phyloP scores from a whole-genome alignment of 2,113 vertebrate genomes.

The Perccottus glenii region DNA sequence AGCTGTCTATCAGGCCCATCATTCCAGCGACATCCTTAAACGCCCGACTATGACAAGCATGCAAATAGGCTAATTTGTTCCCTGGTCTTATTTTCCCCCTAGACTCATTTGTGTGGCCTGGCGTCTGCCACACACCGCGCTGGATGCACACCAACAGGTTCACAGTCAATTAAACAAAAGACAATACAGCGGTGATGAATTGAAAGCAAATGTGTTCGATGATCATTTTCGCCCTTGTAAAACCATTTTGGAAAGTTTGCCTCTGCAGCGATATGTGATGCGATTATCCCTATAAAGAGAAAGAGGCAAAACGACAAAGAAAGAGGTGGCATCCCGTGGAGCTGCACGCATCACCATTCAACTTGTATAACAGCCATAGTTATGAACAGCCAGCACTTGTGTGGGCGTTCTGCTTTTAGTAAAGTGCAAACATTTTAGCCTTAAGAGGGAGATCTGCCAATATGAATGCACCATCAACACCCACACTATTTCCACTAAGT shows the following conservation, averaged over 20 bases:
- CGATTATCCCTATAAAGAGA: conserved; percentile 29
- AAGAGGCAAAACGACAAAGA: conserved; percentile 7
- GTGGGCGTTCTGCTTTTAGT: conserved; percentile 80
- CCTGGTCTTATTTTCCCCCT: conserved; percentile 57
- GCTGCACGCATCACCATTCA: conserved; percentile 56
- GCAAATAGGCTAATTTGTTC: conserved; percentile 66
- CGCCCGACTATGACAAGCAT: conserved; percentile 52
- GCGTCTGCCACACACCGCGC: conserved; percentile 59
- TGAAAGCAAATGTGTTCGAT: conserved; percentile 66
- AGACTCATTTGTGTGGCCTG: conserved; percentile 68
- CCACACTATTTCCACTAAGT: conserved; percentile 53
- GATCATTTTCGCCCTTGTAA: conserved; percentile 69
- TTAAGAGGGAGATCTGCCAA: conserved; percentile 76
- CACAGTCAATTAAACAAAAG: conserved; percentile 76
- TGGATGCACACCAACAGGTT: conserved; percentile 71
- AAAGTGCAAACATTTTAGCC: conserved; percentile 81
- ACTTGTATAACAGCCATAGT: conserved; percentile 75
- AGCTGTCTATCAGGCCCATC: conserved; percentile 52
- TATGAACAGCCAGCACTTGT: conserved; percentile 62
- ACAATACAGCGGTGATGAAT: conserved; percentile 65
- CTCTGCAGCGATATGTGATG: conserved; percentile 48
- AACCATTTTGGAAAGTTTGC: conserved; percentile 59
- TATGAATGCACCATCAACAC: conserved; percentile 68
- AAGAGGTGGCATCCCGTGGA: conserved; percentile 37
- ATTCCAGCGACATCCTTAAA: conserved; percentile 48